Evolutionary conservation across 2,797 vertebrate species (phyloP).

Genomic region (Amniataba percoides): DNA sequence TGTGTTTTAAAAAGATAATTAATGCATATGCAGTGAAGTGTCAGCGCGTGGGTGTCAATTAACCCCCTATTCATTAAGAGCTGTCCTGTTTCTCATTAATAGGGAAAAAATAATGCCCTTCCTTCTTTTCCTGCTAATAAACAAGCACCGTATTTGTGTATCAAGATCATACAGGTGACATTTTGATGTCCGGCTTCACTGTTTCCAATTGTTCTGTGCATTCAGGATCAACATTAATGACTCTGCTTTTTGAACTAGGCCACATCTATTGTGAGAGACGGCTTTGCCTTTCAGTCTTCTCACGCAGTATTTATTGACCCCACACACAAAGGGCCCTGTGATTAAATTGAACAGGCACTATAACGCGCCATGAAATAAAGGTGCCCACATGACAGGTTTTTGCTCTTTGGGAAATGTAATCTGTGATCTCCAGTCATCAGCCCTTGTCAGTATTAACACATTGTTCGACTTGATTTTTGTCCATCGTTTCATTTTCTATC

Average conservation of each 20-base stretch:
- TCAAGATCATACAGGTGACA: slow-evolving; percentile 39
- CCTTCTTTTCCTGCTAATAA: slow-evolving; percentile 51
- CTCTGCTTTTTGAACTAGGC: slow-evolving; percentile 1
- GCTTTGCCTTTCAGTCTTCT: slow-evolving; percentile 61
- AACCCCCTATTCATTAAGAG: slow-evolving; percentile 61
- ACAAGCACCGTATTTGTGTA: slow-evolving; percentile 23
- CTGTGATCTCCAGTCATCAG: slow-evolving; percentile 30
- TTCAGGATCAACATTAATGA: slow-evolving; percentile 27
- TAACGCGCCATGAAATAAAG: slow-evolving; percentile 78
- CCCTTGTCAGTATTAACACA: slow-evolving; percentile 17
- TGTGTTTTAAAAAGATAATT: slow-evolving; percentile 50
- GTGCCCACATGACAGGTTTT: slow-evolving; percentile 44
- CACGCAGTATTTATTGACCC: slow-evolving; percentile 68
- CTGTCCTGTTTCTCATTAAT: slow-evolving; percentile 59
- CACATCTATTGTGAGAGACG: slow-evolving; percentile 20
- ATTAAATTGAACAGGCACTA: slow-evolving; percentile 71
- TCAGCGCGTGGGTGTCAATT: slow-evolving; percentile 52
- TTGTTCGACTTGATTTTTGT: slow-evolving; percentile 1
- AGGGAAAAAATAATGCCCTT: slow-evolving; percentile 2
- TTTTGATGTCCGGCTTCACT: slow-evolving; percentile 35
- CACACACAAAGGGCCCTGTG: slow-evolving; percentile 66
- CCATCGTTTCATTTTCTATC: background rate
- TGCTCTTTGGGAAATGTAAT: slow-evolving; percentile 40
- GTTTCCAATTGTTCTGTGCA: slow-evolving; percentile 16
- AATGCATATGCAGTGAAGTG: slow-evolving; percentile 40